Percentiles rank a stretch among this genome's conserved stretches.
Conservation (phyloP, 2,888 invertebrate species). For the Pocota personata region DNA sequence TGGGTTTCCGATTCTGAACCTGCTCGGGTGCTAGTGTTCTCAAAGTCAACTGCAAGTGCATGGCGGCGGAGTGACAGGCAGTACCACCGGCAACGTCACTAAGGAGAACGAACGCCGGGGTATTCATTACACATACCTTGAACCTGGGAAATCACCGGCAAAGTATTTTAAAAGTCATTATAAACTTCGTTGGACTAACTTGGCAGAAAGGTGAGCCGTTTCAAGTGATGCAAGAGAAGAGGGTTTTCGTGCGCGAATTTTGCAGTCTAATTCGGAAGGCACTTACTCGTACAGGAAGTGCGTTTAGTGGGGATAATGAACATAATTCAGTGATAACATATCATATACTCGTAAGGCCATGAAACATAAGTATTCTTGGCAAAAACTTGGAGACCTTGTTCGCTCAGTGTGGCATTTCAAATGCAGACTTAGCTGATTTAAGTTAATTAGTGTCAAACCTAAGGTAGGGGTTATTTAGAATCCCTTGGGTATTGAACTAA, state of each 20-base stretch:
- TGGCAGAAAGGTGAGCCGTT: background rate
- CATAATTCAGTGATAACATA: background rate
- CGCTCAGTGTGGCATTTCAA: background rate
- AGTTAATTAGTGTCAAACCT: background rate
- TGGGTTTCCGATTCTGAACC: background rate
- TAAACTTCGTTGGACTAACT: constrained; percentile 52
- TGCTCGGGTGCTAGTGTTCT: constrained; percentile 10
- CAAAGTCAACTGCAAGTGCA: constrained; percentile 53
- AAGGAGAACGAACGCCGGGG: background rate
- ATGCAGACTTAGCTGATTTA: background rate
- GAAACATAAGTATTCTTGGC: background rate
- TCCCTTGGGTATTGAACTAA: too few species aligned
- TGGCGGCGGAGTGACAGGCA: constrained; percentile 48
- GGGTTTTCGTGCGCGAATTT: constrained; percentile 1
- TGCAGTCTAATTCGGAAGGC: background rate
- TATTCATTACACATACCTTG: constrained; percentile 61
- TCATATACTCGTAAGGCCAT: background rate
- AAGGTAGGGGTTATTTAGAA: too few species aligned
- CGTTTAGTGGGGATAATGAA: background rate
- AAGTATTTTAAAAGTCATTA: constrained; percentile 71
- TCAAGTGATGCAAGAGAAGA: background rate
- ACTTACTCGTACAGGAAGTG: background rate
- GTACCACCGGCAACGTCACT: constrained; percentile 47
- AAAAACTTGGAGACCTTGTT: background rate
- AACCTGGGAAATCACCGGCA: constrained; percentile 39